These are phyloP conservation scores for Eilema griseolum DNA, from an alignment of 2,888 invertebrate species.

Conservation along the genomic window DNA sequence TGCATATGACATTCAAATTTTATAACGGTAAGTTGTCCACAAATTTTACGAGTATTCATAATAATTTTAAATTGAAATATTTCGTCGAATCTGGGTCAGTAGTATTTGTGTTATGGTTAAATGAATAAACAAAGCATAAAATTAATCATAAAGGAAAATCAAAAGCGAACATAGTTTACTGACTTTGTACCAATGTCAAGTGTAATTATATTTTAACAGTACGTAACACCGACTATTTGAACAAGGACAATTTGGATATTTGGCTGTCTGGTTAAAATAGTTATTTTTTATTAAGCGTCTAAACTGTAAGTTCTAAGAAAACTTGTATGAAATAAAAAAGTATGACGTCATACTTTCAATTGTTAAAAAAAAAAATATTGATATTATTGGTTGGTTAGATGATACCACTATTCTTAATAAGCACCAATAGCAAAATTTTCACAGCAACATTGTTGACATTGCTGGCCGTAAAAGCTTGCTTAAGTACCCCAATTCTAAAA, in stretches of 20 bases:
- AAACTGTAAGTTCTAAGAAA: too few species aligned
- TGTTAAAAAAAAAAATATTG: too few species aligned
- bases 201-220: neutral
- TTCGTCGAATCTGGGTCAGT: neutral
- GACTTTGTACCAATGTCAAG: neutral
- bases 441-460: too few species aligned
- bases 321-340: too few species aligned
- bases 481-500: too few species aligned
- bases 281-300: too few species aligned
- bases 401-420: too few species aligned
- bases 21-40: neutral
- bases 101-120: neutral
- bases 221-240: neutral
- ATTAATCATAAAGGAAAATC: neutral
- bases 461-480: neutral
- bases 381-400: too few species aligned
- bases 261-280: too few species aligned
- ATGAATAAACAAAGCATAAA: neutral
- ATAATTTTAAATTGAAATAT: neutral
- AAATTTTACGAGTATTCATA: neutral
- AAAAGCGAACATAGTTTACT: neutral
- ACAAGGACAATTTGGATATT: neutral
- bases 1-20: neutral
- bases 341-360: too few species aligned
- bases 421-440: too few species aligned